A percentile compares a stretch with the other conserved stretches of the same genome.
Evolutionary conservation across 2,113 vertebrate genomes (phyloP).

Genomic region (Oxygymnocypris stewartii): DNA sequence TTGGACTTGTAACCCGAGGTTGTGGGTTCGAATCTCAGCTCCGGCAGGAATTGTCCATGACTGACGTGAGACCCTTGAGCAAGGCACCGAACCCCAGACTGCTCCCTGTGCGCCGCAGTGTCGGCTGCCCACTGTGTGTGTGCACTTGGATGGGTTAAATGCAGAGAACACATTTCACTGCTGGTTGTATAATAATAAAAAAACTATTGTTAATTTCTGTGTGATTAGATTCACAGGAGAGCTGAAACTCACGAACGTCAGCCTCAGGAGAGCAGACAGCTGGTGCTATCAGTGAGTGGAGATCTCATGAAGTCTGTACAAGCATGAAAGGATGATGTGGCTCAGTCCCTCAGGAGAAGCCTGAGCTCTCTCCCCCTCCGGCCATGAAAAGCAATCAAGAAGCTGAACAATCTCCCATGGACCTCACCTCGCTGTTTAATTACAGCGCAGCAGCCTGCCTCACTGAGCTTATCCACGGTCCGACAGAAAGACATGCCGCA

Average conservation of each 20-base stretch:
- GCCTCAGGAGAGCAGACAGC: background rate
- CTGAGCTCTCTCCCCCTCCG: constrained; percentile 70
- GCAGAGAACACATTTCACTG: too few species aligned
- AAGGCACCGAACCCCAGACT: too few species aligned
- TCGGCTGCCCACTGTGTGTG: too few species aligned
- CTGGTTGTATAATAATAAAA: too few species aligned
- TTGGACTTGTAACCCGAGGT: too few species aligned
- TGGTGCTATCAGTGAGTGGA: background rate
- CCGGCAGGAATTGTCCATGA: too few species aligned
- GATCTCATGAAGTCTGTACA: constrained; percentile 28
- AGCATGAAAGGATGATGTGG: constrained; percentile 32
- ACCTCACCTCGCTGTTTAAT: constrained; percentile 79
- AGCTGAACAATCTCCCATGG: constrained; percentile 71
- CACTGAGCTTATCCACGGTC: constrained; percentile 50
- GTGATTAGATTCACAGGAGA: background rate
- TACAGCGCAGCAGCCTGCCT: constrained; percentile 68
- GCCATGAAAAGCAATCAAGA: constrained; percentile 79
- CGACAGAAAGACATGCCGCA: constrained; percentile 40
- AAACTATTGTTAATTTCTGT: background rate
- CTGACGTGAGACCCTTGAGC: too few species aligned
- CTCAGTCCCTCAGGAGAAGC: constrained; percentile 69
- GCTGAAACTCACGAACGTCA: background rate
- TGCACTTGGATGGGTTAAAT: too few species aligned
- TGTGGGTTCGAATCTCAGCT: too few species aligned
- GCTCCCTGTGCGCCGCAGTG: too few species aligned